Evolutionary conservation across 2,888 invertebrate genomes (phyloP), one percentile per base, ranked within the genome.

Genomic region (Drosophila putrida): DNA sequence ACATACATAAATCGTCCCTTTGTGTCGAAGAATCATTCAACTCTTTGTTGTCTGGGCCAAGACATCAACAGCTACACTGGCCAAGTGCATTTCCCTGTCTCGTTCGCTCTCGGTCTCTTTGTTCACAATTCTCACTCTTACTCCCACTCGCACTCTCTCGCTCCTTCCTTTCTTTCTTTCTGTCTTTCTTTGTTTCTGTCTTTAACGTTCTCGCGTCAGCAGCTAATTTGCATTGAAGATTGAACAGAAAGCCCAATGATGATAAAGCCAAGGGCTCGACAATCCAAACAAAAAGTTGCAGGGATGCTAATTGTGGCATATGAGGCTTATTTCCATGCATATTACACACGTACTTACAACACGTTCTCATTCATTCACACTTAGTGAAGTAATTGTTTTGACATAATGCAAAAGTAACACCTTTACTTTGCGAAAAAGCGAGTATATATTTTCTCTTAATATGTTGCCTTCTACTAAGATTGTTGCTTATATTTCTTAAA

Each of bases 1-100:
- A 28, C 4, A 13, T 8, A n/a, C 10, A n/a, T 15, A 13, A 13
- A 47, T 4, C 6, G 31, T 31, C 31, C 46, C 31, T 31, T 49
- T 49, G 49, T 11, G 33, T 33, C 33, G 15, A 27, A 38, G 27
- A 50, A 35, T 25, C 28, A 38, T 27, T 47, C 10, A 65, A 63
- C 49, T 76, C 87, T 87, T 80, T 80, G 80, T 80, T 80, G 87
- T 80, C 80, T 80, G 80, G 61, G 6, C 6, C 50, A 64, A 20
- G 46, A 43, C 44, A 25, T 10, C 65, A 61, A 53, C 28, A 39
- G 35, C 38, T 41, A 38, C 66, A 28, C 47, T 50, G 60, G 67
- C 66, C 70, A 67, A 85, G 68, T 86, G 87, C 83, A 86, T 76
- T 83, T 80, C 72, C 81, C 80, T 67, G 41, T 58, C 39, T 20